A percentile compares a stretch with the other conserved stretches of the same genome.
Conservation (phyloP, 1,140 invertebrate species). For the Zaprionus ghesquierei region DNA sequence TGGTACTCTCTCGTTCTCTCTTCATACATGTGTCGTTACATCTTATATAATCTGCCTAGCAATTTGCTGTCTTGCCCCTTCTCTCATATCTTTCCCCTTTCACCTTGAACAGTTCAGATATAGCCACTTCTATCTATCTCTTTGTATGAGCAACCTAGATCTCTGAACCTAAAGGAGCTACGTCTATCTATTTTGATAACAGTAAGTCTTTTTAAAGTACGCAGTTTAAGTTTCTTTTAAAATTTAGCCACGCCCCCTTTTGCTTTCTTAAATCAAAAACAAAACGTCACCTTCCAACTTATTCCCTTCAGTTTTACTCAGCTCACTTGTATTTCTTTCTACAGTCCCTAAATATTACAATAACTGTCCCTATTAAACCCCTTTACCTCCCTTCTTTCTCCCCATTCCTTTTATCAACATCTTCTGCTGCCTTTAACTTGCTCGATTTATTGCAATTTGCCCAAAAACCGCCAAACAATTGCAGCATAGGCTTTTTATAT, state of each 20-base stretch:
- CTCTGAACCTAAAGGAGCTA: not conserved
- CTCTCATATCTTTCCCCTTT: not conserved
- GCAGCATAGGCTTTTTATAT: slow-evolving; percentile 48
- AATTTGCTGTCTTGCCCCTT: not conserved
- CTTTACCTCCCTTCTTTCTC: not conserved
- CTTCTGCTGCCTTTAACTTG: not conserved
- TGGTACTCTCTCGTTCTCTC: not conserved
- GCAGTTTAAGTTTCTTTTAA: not conserved
- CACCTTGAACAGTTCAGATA: not conserved
- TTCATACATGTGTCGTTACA: too few species aligned
- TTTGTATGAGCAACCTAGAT: not conserved
- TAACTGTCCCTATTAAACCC: not conserved
- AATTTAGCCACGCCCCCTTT: not conserved
- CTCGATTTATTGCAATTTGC: slow-evolving; percentile 10
- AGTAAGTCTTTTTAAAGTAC: not conserved
- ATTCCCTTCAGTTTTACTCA: not conserved
- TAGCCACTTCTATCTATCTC: fast-evolving
- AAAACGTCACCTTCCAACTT: not conserved
- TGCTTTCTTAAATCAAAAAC: not conserved
- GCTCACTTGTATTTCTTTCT: not conserved
- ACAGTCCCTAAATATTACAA: not conserved
- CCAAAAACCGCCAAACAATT: slow-evolving; percentile 69
- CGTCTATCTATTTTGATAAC: not conserved
- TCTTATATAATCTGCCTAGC: not conserved
- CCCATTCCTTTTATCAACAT: not conserved